phyloP scores from a whole-genome alignment of 2,797 vertebrate genomes.

The Peromyscus aztecus region DNA sequence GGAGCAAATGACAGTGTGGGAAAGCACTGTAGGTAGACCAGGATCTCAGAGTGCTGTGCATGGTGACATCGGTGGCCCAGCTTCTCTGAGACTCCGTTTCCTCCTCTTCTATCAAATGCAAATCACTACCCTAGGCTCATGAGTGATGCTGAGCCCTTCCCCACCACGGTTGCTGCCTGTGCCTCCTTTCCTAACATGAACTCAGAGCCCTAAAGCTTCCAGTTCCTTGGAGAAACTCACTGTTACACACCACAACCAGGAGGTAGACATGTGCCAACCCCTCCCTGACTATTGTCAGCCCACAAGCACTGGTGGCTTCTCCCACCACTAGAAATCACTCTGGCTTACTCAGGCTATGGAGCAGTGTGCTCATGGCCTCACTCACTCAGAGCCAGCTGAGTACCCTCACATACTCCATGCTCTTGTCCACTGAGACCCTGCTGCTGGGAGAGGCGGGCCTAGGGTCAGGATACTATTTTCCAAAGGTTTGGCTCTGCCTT shows the following conservation, averaged over 20 bases:
- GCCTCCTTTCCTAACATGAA: not conserved
- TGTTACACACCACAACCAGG: not conserved
- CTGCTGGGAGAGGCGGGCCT: not conserved
- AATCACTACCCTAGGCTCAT: rapidly evolving
- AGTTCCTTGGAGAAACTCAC: not conserved
- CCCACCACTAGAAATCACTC: not conserved
- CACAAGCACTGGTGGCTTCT: rapidly evolving
- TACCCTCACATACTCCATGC: rapidly evolving
- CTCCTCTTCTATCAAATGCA: not conserved
- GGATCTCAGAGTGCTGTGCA: no score
- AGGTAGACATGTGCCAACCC: not conserved
- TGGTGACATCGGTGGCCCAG: rapidly evolving
- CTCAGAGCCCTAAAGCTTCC: not conserved
- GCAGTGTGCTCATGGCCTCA: rapidly evolving
- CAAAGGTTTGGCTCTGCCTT: not conserved
- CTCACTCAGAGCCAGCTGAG: rapidly evolving
- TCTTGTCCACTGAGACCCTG: not conserved
- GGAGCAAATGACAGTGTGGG: rapidly evolving
- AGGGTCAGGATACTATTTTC: not conserved
- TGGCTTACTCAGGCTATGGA: rapidly evolving
- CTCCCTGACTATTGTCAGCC: rapidly evolving
- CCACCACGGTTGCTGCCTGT: rapidly evolving
- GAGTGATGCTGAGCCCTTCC: rapidly evolving
- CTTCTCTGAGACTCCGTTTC: not conserved
- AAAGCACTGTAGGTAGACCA: rapidly evolving